These are phyloP conservation scores for Saguinus imperator DNA, from an alignment of 2,113 vertebrate species.

Conservation along the genomic window DNA sequence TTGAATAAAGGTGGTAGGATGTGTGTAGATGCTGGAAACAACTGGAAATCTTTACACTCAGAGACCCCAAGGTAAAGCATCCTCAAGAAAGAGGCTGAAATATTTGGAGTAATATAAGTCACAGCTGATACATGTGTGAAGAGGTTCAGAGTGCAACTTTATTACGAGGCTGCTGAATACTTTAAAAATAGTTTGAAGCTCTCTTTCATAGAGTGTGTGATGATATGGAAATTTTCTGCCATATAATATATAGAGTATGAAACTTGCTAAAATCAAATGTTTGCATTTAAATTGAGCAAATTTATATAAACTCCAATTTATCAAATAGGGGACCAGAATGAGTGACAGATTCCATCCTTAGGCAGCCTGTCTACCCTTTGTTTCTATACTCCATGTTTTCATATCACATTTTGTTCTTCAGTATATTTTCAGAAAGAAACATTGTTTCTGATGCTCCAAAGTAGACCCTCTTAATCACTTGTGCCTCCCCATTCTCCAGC, in stretches of 20 bases:
- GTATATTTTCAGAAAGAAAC: background rate
- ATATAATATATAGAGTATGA: background rate
- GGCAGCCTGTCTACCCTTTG: rapidly evolving
- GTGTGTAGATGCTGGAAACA: background rate
- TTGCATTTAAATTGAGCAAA: background rate
- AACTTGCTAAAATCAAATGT: background rate
- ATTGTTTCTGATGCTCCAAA: background rate
- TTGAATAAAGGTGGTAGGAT: background rate
- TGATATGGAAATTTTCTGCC: background rate
- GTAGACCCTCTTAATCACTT: background rate
- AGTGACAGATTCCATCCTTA: background rate
- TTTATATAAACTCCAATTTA: background rate
- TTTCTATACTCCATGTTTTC: background rate
- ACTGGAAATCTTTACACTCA: background rate
- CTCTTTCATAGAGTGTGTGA: background rate
- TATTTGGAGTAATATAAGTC: background rate
- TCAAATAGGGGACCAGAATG: background rate
- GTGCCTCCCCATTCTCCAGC: rapidly evolving
- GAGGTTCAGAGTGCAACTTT: background rate
- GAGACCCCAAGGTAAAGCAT: background rate
- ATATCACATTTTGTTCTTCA: background rate
- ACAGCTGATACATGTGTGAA: background rate
- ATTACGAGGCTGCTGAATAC: background rate
- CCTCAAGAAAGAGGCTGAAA: background rate
- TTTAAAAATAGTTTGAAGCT: background rate